Percentiles rank a stretch among this genome's conserved stretches.
phyloP scores from a whole-genome alignment of 2,797 vertebrate species.

The Coccyzus lansbergi region DNA sequence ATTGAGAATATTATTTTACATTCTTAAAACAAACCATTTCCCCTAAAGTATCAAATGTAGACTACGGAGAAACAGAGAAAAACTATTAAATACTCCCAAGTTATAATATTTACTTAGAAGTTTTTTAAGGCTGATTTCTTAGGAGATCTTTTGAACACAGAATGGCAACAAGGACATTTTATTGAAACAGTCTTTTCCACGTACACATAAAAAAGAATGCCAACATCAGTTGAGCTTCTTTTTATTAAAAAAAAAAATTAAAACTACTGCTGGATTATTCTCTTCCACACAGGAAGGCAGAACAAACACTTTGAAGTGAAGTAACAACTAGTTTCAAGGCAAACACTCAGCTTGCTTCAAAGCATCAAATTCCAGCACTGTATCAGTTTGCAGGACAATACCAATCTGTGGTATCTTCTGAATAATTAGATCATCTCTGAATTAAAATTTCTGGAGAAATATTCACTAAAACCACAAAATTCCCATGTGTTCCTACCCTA shows the following conservation, averaged over 20 bases:
- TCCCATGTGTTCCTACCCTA: neutral
- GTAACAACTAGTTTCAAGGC: neutral
- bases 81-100: neutral
- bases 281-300: neutral
- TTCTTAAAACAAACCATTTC: neutral
- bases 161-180: neutral
- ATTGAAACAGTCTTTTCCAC: neutral
- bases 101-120: neutral
- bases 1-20: neutral
- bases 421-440: neutral
- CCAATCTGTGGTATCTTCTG: neutral
- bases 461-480: neutral
- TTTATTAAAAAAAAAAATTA: neutral
- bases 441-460: neutral
- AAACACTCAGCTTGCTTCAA: neutral
- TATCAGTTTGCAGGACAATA: neutral
- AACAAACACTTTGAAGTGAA: neutral
- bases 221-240: neutral
- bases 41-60: neutral
- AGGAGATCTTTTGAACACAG: neutral
- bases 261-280: neutral
- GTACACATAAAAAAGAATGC: neutral
- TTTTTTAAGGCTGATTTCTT: slow-evolving; percentile 4
- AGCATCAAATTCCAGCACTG: neutral
- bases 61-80: neutral